Evolutionary conservation across 1,140 invertebrate species (phyloP), one percentile per base, ranked within the genome.

Genomic region (Yoshiicerus persimilis): DNA sequence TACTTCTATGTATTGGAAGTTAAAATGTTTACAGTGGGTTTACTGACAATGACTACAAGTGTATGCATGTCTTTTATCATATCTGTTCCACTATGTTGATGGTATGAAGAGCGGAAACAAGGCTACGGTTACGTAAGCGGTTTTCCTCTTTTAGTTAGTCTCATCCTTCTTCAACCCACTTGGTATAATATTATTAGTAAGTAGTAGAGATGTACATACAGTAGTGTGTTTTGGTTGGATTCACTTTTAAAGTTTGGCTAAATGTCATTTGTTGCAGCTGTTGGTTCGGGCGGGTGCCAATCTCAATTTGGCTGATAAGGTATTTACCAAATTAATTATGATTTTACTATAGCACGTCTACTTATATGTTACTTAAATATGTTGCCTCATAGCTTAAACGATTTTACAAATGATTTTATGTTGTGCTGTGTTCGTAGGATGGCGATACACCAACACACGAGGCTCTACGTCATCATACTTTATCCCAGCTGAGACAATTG

Each of bases 401-500:
- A 77, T 32, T 77, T 9, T 32, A 25, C 23, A 36, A 32, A 77
- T 36, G 34, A 77, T 36, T 13, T 20, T 36, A 2, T 77, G 34
- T 77, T 77, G 70, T 30, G 27, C 20, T 32, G 20, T 16, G 32
- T 77, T 20, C 9, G 20, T n/a, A 56, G 85, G 85, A 86, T 36
- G 87, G 87, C 13, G 87, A 88, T 85, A 99, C 98, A 8, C 97
- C 98, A 0, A 93, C 99, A 56, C 98, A 99, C 92, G 98, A 99
- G 92, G 98, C 98, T 30, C 93, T 99, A 30, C 94, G 98, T 23
- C 97, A 99, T 93, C 98, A 99, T 93, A 99, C 98, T 6, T 93
- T 99, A 75, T 98, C 97, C 27, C 98, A 99, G 93, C 93, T 99
- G 39, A 94, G 98, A 84, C 97, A 99, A 91, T 93, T 99, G 30